Conservation (phyloP, 1,140 invertebrate species). For the Drosophila parvula region DNA sequence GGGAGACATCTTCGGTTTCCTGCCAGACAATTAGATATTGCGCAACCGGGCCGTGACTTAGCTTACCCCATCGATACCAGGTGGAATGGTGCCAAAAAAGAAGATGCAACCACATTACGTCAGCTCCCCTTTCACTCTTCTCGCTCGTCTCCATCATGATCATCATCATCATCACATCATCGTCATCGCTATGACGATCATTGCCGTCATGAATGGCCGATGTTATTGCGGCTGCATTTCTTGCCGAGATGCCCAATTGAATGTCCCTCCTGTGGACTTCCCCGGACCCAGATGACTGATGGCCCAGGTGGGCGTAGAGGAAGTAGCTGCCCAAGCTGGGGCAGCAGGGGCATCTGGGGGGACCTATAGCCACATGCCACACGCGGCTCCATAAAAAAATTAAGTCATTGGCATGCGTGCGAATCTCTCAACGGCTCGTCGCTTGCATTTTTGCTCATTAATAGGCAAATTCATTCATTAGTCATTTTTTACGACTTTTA, state of each 20-base stretch:
- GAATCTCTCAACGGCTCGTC: conserved; percentile 43
- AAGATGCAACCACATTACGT: conserved; percentile 73
- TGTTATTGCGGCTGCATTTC: conserved; percentile 28
- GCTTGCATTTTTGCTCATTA: conserved; percentile 63
- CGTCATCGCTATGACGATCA: neutral
- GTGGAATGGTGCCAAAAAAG: conserved; percentile 26
- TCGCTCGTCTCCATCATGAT: conserved; percentile 8
- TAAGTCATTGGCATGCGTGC: conserved; percentile 69
- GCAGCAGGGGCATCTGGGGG: neutral
- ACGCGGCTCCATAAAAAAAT: conserved; percentile 39
- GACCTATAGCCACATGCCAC: neutral
- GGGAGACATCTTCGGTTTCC: conserved; percentile 70
- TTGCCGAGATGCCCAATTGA: conserved; percentile 35
- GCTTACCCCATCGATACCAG: conserved; percentile 53
- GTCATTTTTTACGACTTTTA: conserved; percentile 46
- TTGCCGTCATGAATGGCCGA: conserved; percentile 1
- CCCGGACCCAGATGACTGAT: conserved; percentile 23
- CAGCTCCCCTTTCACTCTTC: conserved; percentile 60
- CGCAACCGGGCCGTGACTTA: conserved; percentile 64
- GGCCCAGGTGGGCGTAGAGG: conserved; percentile 42
- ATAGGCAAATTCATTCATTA: conserved; percentile 66
- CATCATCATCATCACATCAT: conserved; percentile 6
- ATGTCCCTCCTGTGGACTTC: conserved; percentile 8
- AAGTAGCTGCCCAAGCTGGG: conserved; percentile 9
- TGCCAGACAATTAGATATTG: conserved; percentile 69